Base-by-base conservation (phyloP, 2,113 vertebrate genomes). In the Athene noctua region DNA sequence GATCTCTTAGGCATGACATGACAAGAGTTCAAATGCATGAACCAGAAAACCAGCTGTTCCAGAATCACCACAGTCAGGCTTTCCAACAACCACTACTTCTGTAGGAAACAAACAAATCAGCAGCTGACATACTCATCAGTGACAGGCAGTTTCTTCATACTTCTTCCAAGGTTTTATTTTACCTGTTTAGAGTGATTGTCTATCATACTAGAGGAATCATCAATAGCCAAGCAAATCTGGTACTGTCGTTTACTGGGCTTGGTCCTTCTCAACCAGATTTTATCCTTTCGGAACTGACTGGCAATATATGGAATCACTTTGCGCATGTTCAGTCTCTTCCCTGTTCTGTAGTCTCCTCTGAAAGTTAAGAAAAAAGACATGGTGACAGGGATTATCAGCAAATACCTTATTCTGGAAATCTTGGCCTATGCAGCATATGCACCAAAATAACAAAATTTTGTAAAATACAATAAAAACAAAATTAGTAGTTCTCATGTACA, bases 171-270 rank as follows among this genome's bases (percentile, higher is more conserved):
- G 13, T 61, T 80, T 79, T 47, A 13, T 65, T 57, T 93, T 94
- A 99, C 99, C 99, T 99, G 99, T 96, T 99, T 99, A 47, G 99
- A 99, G 92, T 99, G 99, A 97, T 99, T 99, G 97, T 99, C 99
- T 82, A 99, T 98, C 99, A 99, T 99, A 93, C 99, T 99, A 57
- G 99, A 99, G 12, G 99, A 99, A 94, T 99, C 99, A 71, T 99
- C 99, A 32, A 99, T 97, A 30, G 99, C 99, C 97, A 99, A 93
- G 90, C 99, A 99, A 81, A 99, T 99, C 98, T 99, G 99, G 96
- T 99, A 99, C 57, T 99, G 98, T 5, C 99, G 98, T 97, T 99
- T 99, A 88, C 99, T 99, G 96, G 99, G 99, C 94, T 99, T 99
- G 65, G 99, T 99, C 94, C 99, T 98, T 93, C 99, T 98, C 97